A percentile compares a stretch with the other conserved stretches of the same genome.
Conservation (phyloP, 2,888 invertebrate species). For the Hybos culiciformis region DNA sequence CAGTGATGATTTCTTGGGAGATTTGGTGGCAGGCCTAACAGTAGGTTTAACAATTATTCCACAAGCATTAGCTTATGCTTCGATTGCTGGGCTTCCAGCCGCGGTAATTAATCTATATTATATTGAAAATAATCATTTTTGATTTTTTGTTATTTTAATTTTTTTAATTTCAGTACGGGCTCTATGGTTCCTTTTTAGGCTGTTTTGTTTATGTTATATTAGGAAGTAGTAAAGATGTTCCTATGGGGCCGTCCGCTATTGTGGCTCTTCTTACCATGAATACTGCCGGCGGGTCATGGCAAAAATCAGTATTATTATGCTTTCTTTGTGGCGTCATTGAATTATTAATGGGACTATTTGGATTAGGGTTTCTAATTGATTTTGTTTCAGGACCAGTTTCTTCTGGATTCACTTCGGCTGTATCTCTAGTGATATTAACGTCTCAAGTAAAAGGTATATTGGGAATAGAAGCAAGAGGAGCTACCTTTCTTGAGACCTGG, state of each 20-base stretch:
- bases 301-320: conserved; percentile 54
- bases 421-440: conserved; percentile 73
- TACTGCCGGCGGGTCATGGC: conserved; percentile 47
- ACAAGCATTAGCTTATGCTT: conserved; percentile 71
- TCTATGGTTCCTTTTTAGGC: conserved; percentile 88
- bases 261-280: conserved; percentile 75
- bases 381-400: conserved; percentile 84
- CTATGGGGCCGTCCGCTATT: conserved; percentile 86
- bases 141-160: not conserved
- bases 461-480: conserved; percentile 55
- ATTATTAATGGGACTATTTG: conserved; percentile 67
- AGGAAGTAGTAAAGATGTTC: conserved; percentile 85
- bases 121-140: not conserved
- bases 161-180: conserved; percentile 55
- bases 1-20: conserved; percentile 60
- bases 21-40: conserved; percentile 80
- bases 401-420: conserved; percentile 81
- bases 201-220: conserved; percentile 81
- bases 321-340: conserved; percentile 62
- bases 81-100: conserved; percentile 63
- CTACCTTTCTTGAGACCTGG: conserved; percentile 68
- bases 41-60: conserved; percentile 90
- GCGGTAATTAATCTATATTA: conserved; percentile 37
- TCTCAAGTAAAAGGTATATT: conserved; percentile 79
- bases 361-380: conserved; percentile 75